phyloP scores from a whole-genome alignment of 2,113 vertebrate genomes.

The Electrona antarctica region DNA sequence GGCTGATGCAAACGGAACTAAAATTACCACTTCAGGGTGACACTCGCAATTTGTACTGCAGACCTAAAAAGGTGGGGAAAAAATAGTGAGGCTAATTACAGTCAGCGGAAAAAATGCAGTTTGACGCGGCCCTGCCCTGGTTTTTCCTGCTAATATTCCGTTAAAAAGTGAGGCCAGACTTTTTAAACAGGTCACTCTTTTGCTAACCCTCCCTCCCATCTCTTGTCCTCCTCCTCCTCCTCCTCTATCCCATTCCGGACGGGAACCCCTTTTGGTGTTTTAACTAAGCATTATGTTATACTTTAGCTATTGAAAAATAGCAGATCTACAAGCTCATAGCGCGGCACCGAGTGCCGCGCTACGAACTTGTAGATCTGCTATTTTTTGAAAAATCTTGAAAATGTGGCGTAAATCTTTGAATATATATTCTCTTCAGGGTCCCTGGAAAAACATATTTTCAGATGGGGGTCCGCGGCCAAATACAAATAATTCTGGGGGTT shows the following conservation, averaged over 20 bases:
- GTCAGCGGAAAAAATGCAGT: constrained; percentile 72
- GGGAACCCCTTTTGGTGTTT: too few species aligned
- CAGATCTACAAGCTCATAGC: too few species aligned
- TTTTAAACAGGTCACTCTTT: constrained; percentile 78
- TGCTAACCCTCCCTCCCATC: constrained; percentile 52
- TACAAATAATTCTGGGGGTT: too few species aligned
- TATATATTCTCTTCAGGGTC: too few species aligned
- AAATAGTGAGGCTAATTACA: constrained; percentile 70
- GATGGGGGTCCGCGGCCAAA: too few species aligned
- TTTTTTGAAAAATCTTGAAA: too few species aligned
- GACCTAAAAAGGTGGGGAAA: constrained; percentile 70
- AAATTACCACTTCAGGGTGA: constrained; percentile 73
- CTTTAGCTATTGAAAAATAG: too few species aligned
- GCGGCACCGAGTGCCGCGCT: too few species aligned
- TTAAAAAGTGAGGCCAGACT: constrained; percentile 73
- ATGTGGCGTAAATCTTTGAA: too few species aligned
- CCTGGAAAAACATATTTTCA: too few species aligned
- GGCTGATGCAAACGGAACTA: constrained; percentile 68
- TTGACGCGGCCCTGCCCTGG: constrained; percentile 75
- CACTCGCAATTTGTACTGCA: constrained; percentile 76
- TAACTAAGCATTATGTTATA: too few species aligned
- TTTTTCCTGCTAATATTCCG: constrained; percentile 71
- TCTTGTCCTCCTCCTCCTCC: constrained; percentile 23
- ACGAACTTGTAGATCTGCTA: too few species aligned
- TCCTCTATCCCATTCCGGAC: neutral